phyloP scores from a whole-genome alignment of 2,888 invertebrate species.

The Lymantria dispar region DNA sequence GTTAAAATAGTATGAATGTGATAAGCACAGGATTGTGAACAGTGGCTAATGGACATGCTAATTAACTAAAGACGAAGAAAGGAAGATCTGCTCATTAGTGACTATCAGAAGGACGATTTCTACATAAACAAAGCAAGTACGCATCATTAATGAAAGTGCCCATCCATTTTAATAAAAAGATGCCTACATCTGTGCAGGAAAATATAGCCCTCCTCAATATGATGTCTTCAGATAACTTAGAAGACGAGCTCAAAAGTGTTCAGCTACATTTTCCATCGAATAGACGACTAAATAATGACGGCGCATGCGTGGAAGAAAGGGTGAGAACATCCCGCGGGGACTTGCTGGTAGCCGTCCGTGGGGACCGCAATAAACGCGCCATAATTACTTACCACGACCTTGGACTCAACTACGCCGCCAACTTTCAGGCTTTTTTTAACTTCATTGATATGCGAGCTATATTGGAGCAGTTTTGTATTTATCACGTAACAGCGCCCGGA shows the following conservation, averaged over 20 bases:
- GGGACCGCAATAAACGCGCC: conserved; percentile 94
- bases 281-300: conserved; percentile 79
- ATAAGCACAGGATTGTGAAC: conserved; percentile 47
- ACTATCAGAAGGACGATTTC: conserved; percentile 22
- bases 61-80: conserved; percentile 44
- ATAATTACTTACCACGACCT: conserved; percentile 99
- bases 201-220: conserved; percentile 84
- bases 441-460: conserved; percentile 94
- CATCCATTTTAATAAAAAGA: conserved; percentile 43
- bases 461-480: conserved; percentile 97
- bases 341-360: conserved; percentile 96
- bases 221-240: conserved; percentile 89
- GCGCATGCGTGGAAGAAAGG: conserved; percentile 85
- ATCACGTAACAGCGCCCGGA: conserved; percentile 99
- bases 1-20: conserved; percentile 53
- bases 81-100: conserved; percentile 23
- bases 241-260: conserved; percentile 95
- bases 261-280: conserved; percentile 93
- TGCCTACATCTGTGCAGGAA: conserved; percentile 72
- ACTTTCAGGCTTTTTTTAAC: conserved; percentile 97
- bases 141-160: conserved; percentile 37
- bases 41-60: conserved; percentile 50
- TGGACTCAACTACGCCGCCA: conserved; percentile 97
- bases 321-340: conserved; percentile 96
- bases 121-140: conserved; percentile 12